A percentile compares a stretch with the other conserved stretches of the same genome.
phyloP scores from a whole-genome alignment of 1,140 invertebrate genomes.

The Hestina assimilis region DNA sequence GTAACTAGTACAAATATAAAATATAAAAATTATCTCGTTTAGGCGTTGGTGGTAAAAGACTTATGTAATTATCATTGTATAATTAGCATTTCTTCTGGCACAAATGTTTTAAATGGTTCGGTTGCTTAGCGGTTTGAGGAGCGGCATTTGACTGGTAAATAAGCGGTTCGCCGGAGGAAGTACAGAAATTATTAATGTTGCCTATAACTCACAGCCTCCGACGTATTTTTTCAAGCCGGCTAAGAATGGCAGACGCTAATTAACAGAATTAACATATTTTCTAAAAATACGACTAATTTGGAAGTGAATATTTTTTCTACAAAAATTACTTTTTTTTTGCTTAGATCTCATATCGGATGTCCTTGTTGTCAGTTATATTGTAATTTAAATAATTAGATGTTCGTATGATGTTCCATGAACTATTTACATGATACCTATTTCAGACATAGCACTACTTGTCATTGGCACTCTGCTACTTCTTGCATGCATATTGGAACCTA shows the following conservation, averaged over 20 bases:
- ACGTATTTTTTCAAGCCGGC: conserved; percentile 62
- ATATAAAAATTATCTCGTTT: too few relatives aligned
- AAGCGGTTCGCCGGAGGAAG: conserved; percentile 58
- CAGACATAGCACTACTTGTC: too few relatives aligned
- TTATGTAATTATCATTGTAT: too few relatives aligned
- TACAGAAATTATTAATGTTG: conserved; percentile 71
- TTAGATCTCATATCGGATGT: conserved; percentile 14
- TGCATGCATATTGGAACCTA: too few relatives aligned
- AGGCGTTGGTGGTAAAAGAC: too few relatives aligned
- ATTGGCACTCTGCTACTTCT: too few relatives aligned
- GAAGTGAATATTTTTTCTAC: conserved; percentile 13
- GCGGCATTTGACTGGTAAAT: conserved; percentile 55
- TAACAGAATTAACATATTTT: conserved; percentile 62
- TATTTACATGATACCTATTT: too few relatives aligned
- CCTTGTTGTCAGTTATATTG: neutral
- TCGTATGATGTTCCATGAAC: too few relatives aligned
- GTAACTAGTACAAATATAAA: too few relatives aligned
- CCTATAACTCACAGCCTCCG: conserved; percentile 61
- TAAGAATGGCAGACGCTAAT: conserved; percentile 60
- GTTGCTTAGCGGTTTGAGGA: conserved; percentile 22
- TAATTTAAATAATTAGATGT: neutral
- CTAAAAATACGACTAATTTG: conserved; percentile 15
- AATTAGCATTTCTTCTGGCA: conserved; percentile 15
- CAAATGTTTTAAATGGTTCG: conserved; percentile 34
- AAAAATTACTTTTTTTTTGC: conserved; percentile 2